These are phyloP conservation scores for Halichondria panicea DNA, from an alignment of 37 sponge, comb jelly and placozoan genomes.

Conservation along the genomic window DNA sequence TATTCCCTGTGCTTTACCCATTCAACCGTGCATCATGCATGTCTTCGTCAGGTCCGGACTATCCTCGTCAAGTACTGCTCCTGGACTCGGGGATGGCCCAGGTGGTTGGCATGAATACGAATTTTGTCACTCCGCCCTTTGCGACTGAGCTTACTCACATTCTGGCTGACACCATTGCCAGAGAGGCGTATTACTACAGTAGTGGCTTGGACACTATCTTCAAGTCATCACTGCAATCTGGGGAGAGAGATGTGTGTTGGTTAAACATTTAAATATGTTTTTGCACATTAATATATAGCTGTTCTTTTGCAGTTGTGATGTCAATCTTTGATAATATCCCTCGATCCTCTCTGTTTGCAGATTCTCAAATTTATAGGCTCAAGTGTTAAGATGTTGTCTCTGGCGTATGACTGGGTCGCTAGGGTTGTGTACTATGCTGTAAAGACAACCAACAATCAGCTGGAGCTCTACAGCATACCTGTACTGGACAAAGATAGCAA, in stretches of 20 bases:
- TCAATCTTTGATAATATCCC: not conserved
- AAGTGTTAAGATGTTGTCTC: not conserved
- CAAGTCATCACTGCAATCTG: slow-evolving; percentile 27
- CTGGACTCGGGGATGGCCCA: not conserved
- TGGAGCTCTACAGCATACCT: not conserved
- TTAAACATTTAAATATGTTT: not conserved
- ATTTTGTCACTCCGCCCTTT: not conserved
- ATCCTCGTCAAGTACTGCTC: slow-evolving; percentile 35
- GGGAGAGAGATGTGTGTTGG: not conserved
- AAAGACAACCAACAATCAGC: not conserved
- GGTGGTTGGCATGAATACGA: not conserved
- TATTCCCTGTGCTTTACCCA: not conserved
- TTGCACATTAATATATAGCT: not conserved
- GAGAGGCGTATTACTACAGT: slow-evolving; percentile 38
- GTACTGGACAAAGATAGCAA: not conserved
- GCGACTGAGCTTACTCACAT: slow-evolving; percentile 2
- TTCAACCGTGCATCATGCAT: not conserved
- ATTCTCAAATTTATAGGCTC: not conserved
- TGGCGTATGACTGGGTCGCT: slow-evolving; percentile 52
- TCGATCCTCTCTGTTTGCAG: slow-evolving; percentile 8
- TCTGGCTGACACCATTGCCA: slow-evolving; percentile 27
- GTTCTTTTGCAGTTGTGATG: not conserved
- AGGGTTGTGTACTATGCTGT: slow-evolving; percentile 10
- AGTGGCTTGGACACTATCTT: not conserved
- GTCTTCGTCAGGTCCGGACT: slow-evolving; percentile 9